Base-by-base conservation (phyloP, 2,113 vertebrate species). In the Phodopus roborovskii region DNA sequence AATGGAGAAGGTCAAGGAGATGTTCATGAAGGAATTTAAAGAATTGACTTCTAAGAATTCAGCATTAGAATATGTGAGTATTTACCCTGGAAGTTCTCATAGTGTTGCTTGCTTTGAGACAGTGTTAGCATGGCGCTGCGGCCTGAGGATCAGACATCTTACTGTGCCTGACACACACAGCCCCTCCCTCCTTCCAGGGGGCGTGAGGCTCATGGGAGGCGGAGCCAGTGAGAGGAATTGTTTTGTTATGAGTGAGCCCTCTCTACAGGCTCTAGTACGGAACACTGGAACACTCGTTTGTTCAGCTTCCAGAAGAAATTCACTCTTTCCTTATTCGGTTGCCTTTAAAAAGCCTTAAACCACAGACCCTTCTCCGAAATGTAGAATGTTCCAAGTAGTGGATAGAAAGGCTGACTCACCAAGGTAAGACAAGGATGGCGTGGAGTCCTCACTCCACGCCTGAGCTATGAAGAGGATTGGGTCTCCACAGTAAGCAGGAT, bases 1-100 rank as follows among this genome's bases (percentile, higher is more conserved):
- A 98, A 99, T 99, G 95, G 99, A 99, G 94, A 99, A 99, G 97
- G 99, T 99, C 94, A 99, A 99, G 97, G 98, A 99, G 0, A 99
- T 99, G 98, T 99, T 99, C 85, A 99, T 99, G 97, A 99, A 98
- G 94, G 99, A 99, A 91, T 99, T 99, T 97, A 99, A 99, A 84
- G 99, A 99, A 66, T 97, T 99, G 36, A 98, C 99, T 95, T 98
- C 98, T 53, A 99, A 98, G 96, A 99, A 99, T 91, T 96, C 98
- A 75, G 97, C 96, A 1, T 96, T 99, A 97, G 98, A 99, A 98
- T 98, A 97, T 16, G 99, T 99, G 98, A 98, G 98, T 96, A 36
- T 95, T 90, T 91, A 73, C 48, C 96, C 1, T 56, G 4, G 33
- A 53, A 39, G 15, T 33, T 79, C 42, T 88, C 45, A 3, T 3